Evolutionary conservation across 1,140 invertebrate genomes (phyloP).

Genomic region (Rhyzopertha dominica): DNA sequence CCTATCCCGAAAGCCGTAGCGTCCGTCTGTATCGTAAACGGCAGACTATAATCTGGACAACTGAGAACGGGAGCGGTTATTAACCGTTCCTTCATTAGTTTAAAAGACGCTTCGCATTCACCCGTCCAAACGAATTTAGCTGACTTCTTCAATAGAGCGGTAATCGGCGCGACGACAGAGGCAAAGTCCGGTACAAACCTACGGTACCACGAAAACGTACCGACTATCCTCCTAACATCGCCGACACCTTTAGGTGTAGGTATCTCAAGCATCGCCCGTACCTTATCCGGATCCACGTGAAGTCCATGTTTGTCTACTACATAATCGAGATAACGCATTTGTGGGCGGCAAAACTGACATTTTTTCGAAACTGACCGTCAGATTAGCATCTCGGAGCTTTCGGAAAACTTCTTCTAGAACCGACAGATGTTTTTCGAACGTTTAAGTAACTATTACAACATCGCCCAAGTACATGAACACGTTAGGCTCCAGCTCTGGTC

Average conservation of each 20-base stretch:
- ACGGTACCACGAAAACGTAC: no score
- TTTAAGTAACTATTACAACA: slow-evolving; percentile 31
- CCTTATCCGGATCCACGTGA: no score
- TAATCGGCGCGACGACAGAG: no score
- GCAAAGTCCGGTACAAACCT: no score
- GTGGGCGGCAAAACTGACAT: slow-evolving; percentile 23
- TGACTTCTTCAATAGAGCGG: no score
- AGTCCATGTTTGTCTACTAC: slow-evolving; percentile 23
- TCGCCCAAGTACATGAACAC: slow-evolving; percentile 34
- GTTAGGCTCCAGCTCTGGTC: slow-evolving; percentile 22
- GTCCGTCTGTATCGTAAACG: slow-evolving; percentile 31
- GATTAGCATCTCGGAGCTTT: slow-evolving; percentile 16
- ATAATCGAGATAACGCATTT: slow-evolving; percentile 30
- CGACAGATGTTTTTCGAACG: slow-evolving; percentile 23
- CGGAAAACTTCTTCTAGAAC: slow-evolving; percentile 24
- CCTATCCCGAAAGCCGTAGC: slow-evolving; percentile 23
- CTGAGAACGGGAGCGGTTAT: slow-evolving; percentile 15
- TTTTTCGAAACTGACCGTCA: slow-evolving; percentile 31
- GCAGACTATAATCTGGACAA: slow-evolving; percentile 26
- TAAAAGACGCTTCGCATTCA: no score
- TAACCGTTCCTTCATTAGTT: no score
- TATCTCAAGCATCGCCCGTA: no score
- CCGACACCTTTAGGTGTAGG: no score
- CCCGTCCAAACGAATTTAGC: no score
- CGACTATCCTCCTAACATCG: no score